Conservation (phyloP, 37 sponge, comb jelly and placozoan genomes). For the Bolinopsis microptera region DNA sequence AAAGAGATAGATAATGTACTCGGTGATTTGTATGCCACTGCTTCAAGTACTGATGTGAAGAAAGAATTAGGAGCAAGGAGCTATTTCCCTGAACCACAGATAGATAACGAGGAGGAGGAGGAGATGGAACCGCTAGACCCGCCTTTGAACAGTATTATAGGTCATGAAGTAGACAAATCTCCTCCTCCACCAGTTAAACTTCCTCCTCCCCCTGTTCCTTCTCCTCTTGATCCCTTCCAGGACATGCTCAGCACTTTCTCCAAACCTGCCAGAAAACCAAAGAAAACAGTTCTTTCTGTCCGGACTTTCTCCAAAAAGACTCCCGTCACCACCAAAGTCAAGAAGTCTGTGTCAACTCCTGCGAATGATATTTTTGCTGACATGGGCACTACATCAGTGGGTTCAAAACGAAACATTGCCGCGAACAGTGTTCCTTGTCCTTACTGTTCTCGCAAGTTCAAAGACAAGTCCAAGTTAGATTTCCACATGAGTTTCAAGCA, state of each 20-base stretch:
- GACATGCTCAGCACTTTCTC: conserved; percentile 50
- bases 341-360: neutral
- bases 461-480: conserved; percentile 40
- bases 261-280: neutral
- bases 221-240: conserved; percentile 13
- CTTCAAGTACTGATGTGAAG: neutral
- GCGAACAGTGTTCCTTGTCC: neutral
- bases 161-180: neutral
- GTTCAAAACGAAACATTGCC: neutral
- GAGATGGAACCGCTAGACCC: conserved; percentile 24
- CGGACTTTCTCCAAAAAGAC: neutral
- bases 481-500: conserved; percentile 60
- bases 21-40: conserved; percentile 12
- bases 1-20: conserved; percentile 10
- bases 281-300: neutral
- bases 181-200: neutral
- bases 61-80: neutral
- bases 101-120: conserved; percentile 13
- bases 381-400: neutral
- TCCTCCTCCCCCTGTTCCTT: neutral
- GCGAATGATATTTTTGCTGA: conserved; percentile 24
- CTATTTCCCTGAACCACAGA: neutral
- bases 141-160: conserved; percentile 8
- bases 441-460: conserved; percentile 21
- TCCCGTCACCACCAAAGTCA: neutral